phyloP scores from a whole-genome alignment of 1,140 invertebrate species.

The Aphaenogaster floridana region DNA sequence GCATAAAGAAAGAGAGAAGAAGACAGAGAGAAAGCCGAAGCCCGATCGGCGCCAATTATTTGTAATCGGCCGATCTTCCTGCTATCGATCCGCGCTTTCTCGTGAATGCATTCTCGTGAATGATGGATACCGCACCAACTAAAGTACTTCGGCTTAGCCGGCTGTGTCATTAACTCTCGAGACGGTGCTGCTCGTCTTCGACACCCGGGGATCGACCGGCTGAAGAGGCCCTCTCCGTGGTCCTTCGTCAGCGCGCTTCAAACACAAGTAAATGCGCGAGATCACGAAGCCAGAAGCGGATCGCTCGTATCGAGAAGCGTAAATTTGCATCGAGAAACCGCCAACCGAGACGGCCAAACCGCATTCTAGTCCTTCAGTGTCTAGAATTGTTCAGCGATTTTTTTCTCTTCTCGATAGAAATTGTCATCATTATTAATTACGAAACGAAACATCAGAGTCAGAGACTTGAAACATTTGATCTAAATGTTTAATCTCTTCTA shows the following conservation, averaged over 20 bases:
- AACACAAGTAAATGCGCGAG: conserved; percentile 42
- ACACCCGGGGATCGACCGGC: conserved; percentile 24
- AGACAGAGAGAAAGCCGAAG: not conserved
- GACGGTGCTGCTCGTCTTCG: conserved; percentile 56
- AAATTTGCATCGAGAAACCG: conserved; percentile 48
- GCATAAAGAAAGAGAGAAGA: not conserved
- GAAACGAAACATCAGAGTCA: not conserved
- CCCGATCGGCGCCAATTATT: conserved; percentile 49
- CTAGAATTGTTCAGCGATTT: not conserved
- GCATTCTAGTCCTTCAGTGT: not conserved
- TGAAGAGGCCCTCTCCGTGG: conserved; percentile 35
- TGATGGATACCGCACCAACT: conserved; percentile 27
- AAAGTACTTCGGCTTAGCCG: conserved; percentile 28
- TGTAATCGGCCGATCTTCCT: conserved; percentile 32
- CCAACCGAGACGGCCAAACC: not conserved
- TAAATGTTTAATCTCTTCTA: not conserved
- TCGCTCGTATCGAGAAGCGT: conserved; percentile 4
- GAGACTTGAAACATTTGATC: not conserved
- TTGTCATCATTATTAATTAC: not conserved
- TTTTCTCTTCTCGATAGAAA: not conserved
- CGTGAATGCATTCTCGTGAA: conserved; percentile 40
- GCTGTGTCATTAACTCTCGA: conserved; percentile 67
- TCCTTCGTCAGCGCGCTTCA: conserved; percentile 38
- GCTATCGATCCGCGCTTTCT: conserved; percentile 58
- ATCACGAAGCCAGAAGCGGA: conserved; percentile 2